A percentile compares a stretch with the other conserved stretches of the same genome.
phyloP scores from a whole-genome alignment of 1,140 invertebrate species.

The Piezodorus guildinii region DNA sequence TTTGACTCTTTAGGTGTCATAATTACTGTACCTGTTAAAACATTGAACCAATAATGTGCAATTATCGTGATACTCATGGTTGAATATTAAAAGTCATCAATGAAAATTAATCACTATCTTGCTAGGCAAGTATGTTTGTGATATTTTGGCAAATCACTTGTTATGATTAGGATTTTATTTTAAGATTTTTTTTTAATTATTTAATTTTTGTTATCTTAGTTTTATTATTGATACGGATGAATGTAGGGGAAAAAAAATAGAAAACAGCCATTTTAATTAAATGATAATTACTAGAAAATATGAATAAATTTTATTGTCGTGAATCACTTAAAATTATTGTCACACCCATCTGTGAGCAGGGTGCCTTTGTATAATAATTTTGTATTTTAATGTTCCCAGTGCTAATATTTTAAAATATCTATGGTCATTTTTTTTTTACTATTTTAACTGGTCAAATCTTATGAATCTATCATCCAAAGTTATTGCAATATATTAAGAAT shows the following conservation, averaged over 20 bases:
- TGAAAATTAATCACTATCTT: slow-evolving; percentile 6
- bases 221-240: not conserved
- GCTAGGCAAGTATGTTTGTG: not conserved
- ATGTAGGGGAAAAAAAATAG: not conserved
- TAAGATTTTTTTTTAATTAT: not conserved
- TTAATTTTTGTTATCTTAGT: slow-evolving; percentile 7
- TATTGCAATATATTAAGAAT: no score
- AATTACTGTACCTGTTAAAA: not conserved
- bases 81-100: no score
- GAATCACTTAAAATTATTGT: not conserved
- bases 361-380: no score
- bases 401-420: no score
- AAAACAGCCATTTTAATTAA: not conserved
- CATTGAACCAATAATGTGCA: slow-evolving; percentile 7
- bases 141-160: not conserved
- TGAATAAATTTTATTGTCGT: not conserved
- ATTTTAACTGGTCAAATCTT: no score
- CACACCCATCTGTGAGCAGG: not conserved
- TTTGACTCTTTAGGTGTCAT: slow-evolving; percentile 13
- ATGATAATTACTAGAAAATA: not conserved
- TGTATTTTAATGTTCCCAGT: no score
- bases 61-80: slow-evolving; percentile 10
- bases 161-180: not conserved
- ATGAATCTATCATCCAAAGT: no score
- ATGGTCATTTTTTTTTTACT: no score